Evolutionary conservation across 2,888 invertebrate species (phyloP).

Genomic region (Fragum whitleyi): DNA sequence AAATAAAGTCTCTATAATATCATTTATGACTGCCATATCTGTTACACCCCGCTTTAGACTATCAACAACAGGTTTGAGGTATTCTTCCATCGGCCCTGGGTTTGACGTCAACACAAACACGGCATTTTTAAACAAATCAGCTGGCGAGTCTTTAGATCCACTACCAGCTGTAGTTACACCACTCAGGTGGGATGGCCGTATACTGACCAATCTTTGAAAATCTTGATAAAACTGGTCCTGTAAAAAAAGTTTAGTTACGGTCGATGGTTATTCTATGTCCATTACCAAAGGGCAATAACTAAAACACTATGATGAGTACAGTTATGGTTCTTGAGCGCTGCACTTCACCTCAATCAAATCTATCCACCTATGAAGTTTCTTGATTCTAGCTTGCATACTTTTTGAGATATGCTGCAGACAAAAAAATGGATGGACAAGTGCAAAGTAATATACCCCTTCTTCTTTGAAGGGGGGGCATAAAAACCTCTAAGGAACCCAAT

Average conservation of each 20-base stretch:
- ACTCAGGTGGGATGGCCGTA: constrained; percentile 58
- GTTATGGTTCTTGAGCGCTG: no score
- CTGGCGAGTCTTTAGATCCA: constrained; percentile 46
- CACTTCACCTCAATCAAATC: no score
- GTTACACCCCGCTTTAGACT: constrained; percentile 70
- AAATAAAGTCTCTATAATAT: constrained; percentile 76
- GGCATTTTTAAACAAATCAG: constrained; percentile 70
- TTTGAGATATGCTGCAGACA: no score
- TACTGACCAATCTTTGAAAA: constrained; percentile 66
- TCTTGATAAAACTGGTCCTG: constrained; percentile 65
- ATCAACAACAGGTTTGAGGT: constrained; percentile 77
- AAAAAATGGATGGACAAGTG: no score
- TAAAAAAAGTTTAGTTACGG: background rate
- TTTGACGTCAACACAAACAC: constrained; percentile 80
- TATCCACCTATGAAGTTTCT: no score
- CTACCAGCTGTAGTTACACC: constrained; percentile 43
- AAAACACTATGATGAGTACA: no score
- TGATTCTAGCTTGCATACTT: no score
- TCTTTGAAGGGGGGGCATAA: no score
- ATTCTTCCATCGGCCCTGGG: constrained; percentile 82
- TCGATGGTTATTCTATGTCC: no score
- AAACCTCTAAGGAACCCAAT: no score
- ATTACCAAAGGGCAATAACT: no score
- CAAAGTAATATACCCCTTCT: no score
- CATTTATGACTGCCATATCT: constrained; percentile 65